Evolutionary conservation across 2,888 invertebrate genomes (phyloP), one percentile per base, ranked within the genome.

Genomic region (Meteorus colon): DNA sequence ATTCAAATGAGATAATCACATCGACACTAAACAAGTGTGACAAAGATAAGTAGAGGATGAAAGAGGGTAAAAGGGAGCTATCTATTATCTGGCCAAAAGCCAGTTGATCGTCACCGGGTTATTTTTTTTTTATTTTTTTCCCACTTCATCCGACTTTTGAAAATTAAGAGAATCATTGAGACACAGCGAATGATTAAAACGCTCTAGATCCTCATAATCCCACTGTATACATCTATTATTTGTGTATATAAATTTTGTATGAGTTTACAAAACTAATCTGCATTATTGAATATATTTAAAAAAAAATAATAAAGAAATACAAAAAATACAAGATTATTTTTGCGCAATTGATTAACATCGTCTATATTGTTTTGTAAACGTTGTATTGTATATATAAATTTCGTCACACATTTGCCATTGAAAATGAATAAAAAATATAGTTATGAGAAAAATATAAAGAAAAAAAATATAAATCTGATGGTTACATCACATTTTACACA

Each of bases 81-180:
- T 63, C 75, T 48, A 34, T 45, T 70, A 73, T 62, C 76, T 81
- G 79, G 81, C 77, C 72, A 72, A 71, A 66, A 48, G 79, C 77
- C 78, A 78, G 76, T 63, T 79, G n/a, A 69, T 62, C 75, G 3
- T 34, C 75, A 76, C 78, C 79, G 75, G 81, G 77, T 75, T 37
- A 63, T 68, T 67, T 62, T 60, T 48, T 48, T 48, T 1, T n/a
- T 0, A 34, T 48, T 48, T 2, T n/a, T 5, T 27, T 60, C 29
- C 51, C 34, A 48, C 70, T 71, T 37, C 31, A 31, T 45, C 48
- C 70, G 74, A 73, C 77, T 74, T 77, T 72, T 60, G 55, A 48
- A 34, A 77, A 69, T 69, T 29, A 31, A 69, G 41, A 55, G 2
- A 19, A 8, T 55, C 55, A 55, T 8, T 19, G 55, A 16, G 48